phyloP scores from a whole-genome alignment of 2,113 vertebrate genomes.

The Numida meleagris region DNA sequence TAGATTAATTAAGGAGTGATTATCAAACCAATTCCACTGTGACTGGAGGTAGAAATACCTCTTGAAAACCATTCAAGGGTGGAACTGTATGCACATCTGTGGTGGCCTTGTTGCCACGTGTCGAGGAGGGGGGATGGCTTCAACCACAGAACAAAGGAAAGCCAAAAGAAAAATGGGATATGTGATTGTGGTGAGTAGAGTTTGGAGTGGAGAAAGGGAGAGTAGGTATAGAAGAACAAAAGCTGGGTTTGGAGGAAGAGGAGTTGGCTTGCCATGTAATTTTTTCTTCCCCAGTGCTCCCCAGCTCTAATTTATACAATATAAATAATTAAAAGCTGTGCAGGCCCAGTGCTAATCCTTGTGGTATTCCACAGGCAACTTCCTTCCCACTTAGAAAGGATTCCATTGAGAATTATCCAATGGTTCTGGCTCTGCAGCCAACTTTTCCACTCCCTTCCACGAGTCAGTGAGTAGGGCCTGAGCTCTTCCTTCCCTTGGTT shows the following conservation, averaged over 20 bases:
- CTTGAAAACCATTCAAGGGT: neutral
- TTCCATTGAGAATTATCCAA: conserved; percentile 43
- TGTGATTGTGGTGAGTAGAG: neutral
- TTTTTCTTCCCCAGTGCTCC: neutral
- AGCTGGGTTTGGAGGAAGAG: neutral
- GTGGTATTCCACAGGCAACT: conserved; percentile 65
- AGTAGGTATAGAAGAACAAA: neutral
- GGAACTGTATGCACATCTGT: neutral
- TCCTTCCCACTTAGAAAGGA: conserved; percentile 34
- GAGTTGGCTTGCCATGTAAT: neutral
- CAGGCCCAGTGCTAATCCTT: conserved; percentile 43
- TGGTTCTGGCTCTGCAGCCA: conserved; percentile 36
- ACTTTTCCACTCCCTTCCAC: neutral
- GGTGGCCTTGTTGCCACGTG: neutral
- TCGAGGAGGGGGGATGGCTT: neutral
- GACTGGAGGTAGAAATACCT: neutral
- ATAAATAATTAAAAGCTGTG: conserved; percentile 58
- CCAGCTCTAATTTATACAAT: conserved; percentile 30
- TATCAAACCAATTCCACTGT: neutral
- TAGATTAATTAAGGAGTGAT: neutral
- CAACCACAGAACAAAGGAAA: neutral
- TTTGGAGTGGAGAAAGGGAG: neutral
- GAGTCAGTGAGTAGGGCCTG: neutral
- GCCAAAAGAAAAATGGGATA: neutral
- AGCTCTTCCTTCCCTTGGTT: neutral